Conservation (phyloP, 2,797 vertebrate species). For the Arctocebus calabarensis region DNA sequence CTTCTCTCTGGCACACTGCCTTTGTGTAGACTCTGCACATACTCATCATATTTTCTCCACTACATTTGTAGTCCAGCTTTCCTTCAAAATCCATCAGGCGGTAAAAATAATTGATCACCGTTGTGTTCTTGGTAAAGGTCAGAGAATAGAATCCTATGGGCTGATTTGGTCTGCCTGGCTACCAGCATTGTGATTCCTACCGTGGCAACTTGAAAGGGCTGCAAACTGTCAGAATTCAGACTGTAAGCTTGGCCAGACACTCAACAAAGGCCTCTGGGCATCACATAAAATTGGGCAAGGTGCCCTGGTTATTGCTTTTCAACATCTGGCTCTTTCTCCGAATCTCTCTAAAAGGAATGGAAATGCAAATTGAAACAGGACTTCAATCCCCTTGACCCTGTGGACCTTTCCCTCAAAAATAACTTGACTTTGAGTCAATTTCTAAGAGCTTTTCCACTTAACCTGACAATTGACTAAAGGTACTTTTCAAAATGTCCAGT, state of each 20-base stretch:
- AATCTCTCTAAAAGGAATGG: slow-evolving; percentile 37
- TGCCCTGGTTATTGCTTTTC: slow-evolving; percentile 30
- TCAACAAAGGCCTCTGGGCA: neutral
- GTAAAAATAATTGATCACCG: slow-evolving; percentile 78
- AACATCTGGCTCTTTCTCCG: slow-evolving; percentile 33
- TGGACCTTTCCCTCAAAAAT: neutral
- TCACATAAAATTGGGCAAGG: neutral
- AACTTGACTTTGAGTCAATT: neutral
- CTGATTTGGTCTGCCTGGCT: slow-evolving; percentile 63
- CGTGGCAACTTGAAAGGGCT: slow-evolving; percentile 49
- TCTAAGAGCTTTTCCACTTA: slow-evolving; percentile 31
- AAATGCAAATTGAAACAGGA: slow-evolving; percentile 18
- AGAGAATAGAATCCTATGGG: slow-evolving; percentile 64
- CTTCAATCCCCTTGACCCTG: neutral
- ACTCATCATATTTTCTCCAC: neutral
- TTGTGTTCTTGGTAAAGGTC: slow-evolving; percentile 78
- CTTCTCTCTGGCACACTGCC: neutral
- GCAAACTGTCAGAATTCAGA: slow-evolving; percentile 42
- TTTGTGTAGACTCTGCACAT: neutral
- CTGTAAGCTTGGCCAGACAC: neutral
- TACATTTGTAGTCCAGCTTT: slow-evolving; percentile 21
- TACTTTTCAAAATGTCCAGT: neutral
- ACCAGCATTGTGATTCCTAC: neutral
- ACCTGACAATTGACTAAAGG: neutral
- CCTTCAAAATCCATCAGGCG: slow-evolving; percentile 18